Evolutionary conservation across 1,140 invertebrate species (phyloP).

Genomic region (Leucophenga varia): DNA sequence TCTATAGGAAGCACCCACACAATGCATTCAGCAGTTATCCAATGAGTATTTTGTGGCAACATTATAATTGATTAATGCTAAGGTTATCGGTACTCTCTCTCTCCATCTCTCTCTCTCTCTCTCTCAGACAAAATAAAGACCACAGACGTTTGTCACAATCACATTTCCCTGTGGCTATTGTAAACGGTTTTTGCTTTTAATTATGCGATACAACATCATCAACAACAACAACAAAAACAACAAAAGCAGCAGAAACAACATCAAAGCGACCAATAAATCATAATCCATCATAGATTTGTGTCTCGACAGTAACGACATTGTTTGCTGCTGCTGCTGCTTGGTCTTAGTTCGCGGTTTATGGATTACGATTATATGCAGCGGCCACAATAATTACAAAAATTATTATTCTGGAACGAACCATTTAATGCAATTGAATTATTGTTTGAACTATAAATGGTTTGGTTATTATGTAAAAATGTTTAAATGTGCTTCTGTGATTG

Average conservation of each 20-base stretch:
- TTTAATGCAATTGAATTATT: too few species aligned
- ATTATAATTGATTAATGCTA: slow-evolving; percentile 47
- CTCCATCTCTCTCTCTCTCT: too few species aligned
- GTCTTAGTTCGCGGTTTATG: too few species aligned
- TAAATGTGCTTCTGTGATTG: too few species aligned
- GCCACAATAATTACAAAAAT: too few species aligned
- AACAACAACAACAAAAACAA: slow-evolving; percentile 4
- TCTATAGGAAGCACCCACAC: slow-evolving; percentile 37
- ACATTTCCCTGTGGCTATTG: slow-evolving; percentile 15
- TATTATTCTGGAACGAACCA: too few species aligned
- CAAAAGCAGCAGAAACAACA: neutral
- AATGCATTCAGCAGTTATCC: slow-evolving; percentile 14
- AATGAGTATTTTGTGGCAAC: slow-evolving; percentile 19
- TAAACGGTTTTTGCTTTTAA: slow-evolving; percentile 43
- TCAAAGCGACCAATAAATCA: slow-evolving; percentile 37
- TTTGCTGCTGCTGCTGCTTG: neutral
- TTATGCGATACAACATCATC: slow-evolving; percentile 42
- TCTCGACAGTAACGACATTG: slow-evolving; percentile 18
- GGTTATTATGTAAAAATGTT: too few species aligned
- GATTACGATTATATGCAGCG: too few species aligned
- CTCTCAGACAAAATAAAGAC: slow-evolving; percentile 6
- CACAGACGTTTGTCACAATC: slow-evolving; percentile 2
- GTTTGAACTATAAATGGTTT: too few species aligned
- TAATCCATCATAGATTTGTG: slow-evolving; percentile 53
- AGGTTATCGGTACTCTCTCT: too few species aligned